Conservation (phyloP, 1,140 invertebrate species). For the Atopsyche davidsoni region DNA sequence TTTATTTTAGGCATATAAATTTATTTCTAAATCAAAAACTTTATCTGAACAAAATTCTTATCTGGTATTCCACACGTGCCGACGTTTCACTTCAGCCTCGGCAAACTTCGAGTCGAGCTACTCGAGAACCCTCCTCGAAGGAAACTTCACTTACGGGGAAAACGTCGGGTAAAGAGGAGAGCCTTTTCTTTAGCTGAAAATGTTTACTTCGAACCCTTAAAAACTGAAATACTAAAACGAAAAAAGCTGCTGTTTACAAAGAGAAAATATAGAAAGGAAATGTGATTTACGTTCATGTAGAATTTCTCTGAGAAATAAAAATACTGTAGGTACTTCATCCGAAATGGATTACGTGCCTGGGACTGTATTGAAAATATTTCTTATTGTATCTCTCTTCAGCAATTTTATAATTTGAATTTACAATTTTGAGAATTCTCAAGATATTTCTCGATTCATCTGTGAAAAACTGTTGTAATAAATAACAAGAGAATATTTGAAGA, state of each 20-base stretch:
- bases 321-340: constrained; percentile 2
- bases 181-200: constrained; percentile 10
- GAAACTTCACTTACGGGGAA: constrained; percentile 21
- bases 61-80: constrained; percentile 18
- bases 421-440: too few species aligned
- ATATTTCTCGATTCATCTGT: too few species aligned
- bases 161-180: constrained; percentile 8
- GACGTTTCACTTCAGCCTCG: constrained; percentile 9
- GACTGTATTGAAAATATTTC: constrained; percentile 12
- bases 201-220: constrained; percentile 21
- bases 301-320: not conserved
- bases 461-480: too few species aligned
- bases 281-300: not conserved
- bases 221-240: constrained; percentile 9
- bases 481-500: too few species aligned
- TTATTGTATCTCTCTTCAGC: too few species aligned
- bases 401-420: too few species aligned
- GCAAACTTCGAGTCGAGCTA: constrained; percentile 15
- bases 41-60: too few species aligned
- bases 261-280: constrained; percentile 3
- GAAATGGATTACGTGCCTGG: constrained; percentile 14
- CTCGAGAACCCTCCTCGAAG: constrained; percentile 13
- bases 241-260: not conserved
- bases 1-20: too few species aligned
- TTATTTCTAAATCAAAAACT: too few species aligned